A percentile compares a stretch with the other conserved stretches of the same genome.
Conservation (phyloP, 2,888 invertebrate genomes). For the Andrena bicolor region DNA sequence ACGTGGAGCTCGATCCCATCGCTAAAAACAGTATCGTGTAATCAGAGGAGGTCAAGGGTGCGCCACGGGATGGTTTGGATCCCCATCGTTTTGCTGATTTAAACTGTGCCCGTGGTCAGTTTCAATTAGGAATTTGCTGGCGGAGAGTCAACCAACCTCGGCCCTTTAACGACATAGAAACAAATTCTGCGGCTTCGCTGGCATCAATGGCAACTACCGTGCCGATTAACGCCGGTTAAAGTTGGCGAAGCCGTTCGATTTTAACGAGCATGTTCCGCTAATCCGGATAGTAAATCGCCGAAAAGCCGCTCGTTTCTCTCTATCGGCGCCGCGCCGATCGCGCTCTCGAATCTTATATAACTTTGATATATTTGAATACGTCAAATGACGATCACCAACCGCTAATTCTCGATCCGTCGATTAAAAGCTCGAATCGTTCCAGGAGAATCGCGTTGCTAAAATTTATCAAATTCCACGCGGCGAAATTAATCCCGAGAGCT, state of each 20-base stretch:
- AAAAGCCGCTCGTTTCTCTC: slow-evolving; percentile 13
- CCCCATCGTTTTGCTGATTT: slow-evolving; percentile 58
- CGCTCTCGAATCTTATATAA: not conserved
- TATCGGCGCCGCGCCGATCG: not conserved
- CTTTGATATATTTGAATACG: no score
- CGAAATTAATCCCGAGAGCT: no score
- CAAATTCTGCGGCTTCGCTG: slow-evolving; percentile 50
- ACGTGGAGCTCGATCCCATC: not conserved
- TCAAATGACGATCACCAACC: no score
- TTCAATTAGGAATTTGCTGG: slow-evolving; percentile 66
- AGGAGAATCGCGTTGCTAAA: no score
- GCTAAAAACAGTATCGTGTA: slow-evolving; percentile 13
- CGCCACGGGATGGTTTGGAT: slow-evolving; percentile 2
- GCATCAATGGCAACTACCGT: slow-evolving; percentile 26
- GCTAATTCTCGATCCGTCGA: no score
- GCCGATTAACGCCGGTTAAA: slow-evolving; percentile 23
- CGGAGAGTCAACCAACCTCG: slow-evolving; percentile 11
- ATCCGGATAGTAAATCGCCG: slow-evolving; percentile 14
- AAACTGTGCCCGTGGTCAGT: slow-evolving; percentile 52
- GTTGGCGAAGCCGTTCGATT: not conserved
- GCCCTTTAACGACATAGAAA: slow-evolving; percentile 50
- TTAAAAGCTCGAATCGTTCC: no score
- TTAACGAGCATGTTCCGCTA: slow-evolving; percentile 16
- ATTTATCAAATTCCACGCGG: no score
- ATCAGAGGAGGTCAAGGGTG: slow-evolving; percentile 38